Evolutionary conservation across 2,797 vertebrate species (phyloP).

Genomic region (Scleropages formosus): DNA sequence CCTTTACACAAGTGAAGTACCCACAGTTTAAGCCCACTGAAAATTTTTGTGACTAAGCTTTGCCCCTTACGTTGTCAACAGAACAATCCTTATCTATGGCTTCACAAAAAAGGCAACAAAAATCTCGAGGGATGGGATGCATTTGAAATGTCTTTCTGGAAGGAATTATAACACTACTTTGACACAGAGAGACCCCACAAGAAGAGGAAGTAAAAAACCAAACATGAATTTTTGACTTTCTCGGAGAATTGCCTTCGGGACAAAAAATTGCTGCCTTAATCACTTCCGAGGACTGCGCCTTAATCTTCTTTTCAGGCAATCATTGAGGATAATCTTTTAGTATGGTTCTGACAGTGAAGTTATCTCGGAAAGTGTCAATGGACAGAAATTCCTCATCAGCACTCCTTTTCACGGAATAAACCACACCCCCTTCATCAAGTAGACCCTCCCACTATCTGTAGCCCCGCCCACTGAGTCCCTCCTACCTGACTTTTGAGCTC

Average conservation of each 20-base stretch:
- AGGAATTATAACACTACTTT: background rate
- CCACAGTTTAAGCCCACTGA: too few species aligned
- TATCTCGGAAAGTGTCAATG: too few species aligned
- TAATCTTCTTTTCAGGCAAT: background rate
- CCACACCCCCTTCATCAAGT: background rate
- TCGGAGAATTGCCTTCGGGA: too few species aligned
- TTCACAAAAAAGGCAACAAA: background rate
- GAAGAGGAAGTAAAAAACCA: background rate
- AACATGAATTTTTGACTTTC: background rate
- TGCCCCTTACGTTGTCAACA: background rate
- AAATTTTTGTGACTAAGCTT: too few species aligned
- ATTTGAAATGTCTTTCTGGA: constrained; percentile 2
- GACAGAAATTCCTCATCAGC: background rate
- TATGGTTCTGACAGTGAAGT: background rate
- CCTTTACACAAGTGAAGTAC: too few species aligned
- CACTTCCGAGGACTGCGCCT: background rate
- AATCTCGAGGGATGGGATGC: background rate
- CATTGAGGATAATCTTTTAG: constrained; percentile 13
- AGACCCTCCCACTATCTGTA: background rate
- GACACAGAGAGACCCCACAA: background rate
- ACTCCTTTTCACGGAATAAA: background rate
- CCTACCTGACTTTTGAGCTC: background rate
- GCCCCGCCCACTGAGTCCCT: background rate
- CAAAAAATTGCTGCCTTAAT: background rate
- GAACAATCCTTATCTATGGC: background rate